Base-by-base conservation (phyloP, 1,140 invertebrate species). In the Colletes gigas region DNA sequence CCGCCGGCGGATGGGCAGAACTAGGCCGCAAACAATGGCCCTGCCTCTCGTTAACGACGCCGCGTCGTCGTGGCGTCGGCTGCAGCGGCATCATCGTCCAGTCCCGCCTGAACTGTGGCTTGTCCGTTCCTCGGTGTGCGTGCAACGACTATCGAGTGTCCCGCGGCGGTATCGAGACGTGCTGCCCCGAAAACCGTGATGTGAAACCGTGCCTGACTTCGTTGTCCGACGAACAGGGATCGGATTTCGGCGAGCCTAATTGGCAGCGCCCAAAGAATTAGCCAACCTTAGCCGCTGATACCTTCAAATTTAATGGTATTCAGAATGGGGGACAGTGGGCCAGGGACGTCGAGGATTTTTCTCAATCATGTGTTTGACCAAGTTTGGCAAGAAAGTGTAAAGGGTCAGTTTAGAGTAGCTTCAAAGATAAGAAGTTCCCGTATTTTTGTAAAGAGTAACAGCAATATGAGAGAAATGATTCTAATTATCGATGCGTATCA, bases 11-110 rank as follows among this genome's bases (percentile, higher is more conserved):
- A 84, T 75, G 77, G 87, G 83, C 85, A 85, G 85, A 90, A 90
- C 88, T 90, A 88, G 89, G 89, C 89, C 88, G 87, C 88, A 89
- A 89, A 89, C 89, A 90, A 89, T 90, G 86, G 76, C 60, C 75
- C 69, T 84, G 76, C 83, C 79, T 87, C 88, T 88, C 85, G 89
- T 90, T 89, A 90, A 88, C 88, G 84, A 88, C 84, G 79, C 41
- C 73, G 57, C 71, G 79, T 21, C 73, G 57, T 68, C 69, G 30
- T 47, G 79, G 52, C 84, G 84, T 82, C 79, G 47, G 71, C 69
- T 47, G 78, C 83, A 55, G 62, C 57, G n/a, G 17, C 57, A 21
- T n/a, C 80, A 79, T 86, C 84, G 72, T 85, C 84, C 79, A 82
- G 83, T 85, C 83, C 73, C 17, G 68, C 14, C 50, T 65, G 44